phyloP scores from a whole-genome alignment of 2,888 invertebrate genomes.

The Dendrolimus houi region DNA sequence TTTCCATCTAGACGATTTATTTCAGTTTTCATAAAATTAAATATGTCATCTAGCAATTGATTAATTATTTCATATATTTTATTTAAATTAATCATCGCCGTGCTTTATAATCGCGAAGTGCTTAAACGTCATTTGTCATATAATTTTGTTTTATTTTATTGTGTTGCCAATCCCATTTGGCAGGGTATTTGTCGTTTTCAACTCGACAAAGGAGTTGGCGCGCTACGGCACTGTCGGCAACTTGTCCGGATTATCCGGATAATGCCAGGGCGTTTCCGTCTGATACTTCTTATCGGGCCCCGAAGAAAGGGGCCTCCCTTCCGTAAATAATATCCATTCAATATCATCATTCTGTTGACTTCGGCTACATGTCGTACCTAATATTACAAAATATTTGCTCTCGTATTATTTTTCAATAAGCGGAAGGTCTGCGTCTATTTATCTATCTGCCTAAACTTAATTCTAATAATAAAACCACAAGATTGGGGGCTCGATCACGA shows the following conservation, averaged over 20 bases:
- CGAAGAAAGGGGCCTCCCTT: slow-evolving; percentile 24
- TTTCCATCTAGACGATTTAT: too few species aligned
- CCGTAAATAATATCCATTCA: slow-evolving; percentile 33
- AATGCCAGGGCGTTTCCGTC: slow-evolving; percentile 38
- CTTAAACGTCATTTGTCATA: too few species aligned
- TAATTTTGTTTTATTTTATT: slow-evolving; percentile 8
- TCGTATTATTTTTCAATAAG: slow-evolving; percentile 2
- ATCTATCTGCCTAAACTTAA: too few species aligned
- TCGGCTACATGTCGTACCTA: slow-evolving; percentile 7
- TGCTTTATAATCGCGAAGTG: too few species aligned
- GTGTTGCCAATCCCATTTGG: slow-evolving; percentile 24
- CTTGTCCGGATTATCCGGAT: slow-evolving; percentile 58
- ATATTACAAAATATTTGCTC: slow-evolving; percentile 9
- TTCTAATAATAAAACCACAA: too few species aligned
- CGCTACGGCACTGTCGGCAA: slow-evolving; percentile 33
- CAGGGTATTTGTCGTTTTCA: slow-evolving; percentile 27
- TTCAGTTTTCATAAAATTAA: too few species aligned
- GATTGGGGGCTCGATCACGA: too few species aligned
- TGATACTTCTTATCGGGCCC: slow-evolving; percentile 36
- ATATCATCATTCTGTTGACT: slow-evolving; percentile 17
- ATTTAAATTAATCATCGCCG: too few species aligned
- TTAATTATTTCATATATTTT: too few species aligned
- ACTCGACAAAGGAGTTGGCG: slow-evolving; percentile 33
- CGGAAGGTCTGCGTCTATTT: not conserved
- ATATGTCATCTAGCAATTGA: too few species aligned